Conservation (phyloP, 2,888 invertebrate genomes). For the Sinhomidia bicolor region DNA sequence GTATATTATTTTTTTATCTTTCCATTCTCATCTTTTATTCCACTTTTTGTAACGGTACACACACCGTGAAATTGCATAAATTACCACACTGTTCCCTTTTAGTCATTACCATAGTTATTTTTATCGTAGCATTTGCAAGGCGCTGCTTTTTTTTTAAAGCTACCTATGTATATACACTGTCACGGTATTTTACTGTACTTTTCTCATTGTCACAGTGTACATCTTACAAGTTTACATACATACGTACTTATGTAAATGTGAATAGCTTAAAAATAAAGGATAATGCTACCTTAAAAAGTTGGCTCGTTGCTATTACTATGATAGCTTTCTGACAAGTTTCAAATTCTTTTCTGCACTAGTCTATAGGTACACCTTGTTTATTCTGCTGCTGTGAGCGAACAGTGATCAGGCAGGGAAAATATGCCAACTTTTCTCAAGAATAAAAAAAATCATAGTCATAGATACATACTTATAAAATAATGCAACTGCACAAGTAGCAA, state of each 20-base stretch:
- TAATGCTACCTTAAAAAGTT: not conserved
- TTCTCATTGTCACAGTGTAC: not conserved
- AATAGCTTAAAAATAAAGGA: not conserved
- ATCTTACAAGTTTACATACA: not conserved
- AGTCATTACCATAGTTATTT: constrained; percentile 14
- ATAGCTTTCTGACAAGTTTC: not conserved
- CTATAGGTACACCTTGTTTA: too few relatives aligned
- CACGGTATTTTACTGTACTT: too few relatives aligned
- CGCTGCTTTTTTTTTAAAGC: not conserved
- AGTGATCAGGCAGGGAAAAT: too few relatives aligned
- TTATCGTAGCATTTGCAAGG: not conserved
- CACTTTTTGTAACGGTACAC: not conserved
- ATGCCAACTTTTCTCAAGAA: too few relatives aligned
- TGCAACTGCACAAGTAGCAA: too few relatives aligned
- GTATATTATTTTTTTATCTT: constrained; percentile 14
- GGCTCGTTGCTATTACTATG: not conserved
- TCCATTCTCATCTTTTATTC: not conserved
- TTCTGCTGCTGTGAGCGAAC: not conserved
- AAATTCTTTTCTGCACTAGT: too few relatives aligned
- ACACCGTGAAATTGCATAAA: constrained; percentile 61
- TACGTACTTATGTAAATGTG: too few relatives aligned
- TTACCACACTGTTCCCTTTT: constrained; percentile 32
- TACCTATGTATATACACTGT: too few relatives aligned
- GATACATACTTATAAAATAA: too few relatives aligned
- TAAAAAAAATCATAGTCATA: too few relatives aligned